These are phyloP conservation scores for Pseudochaenichthys georgianus DNA, from an alignment of 2,797 vertebrate genomes.

Conservation along the genomic window DNA sequence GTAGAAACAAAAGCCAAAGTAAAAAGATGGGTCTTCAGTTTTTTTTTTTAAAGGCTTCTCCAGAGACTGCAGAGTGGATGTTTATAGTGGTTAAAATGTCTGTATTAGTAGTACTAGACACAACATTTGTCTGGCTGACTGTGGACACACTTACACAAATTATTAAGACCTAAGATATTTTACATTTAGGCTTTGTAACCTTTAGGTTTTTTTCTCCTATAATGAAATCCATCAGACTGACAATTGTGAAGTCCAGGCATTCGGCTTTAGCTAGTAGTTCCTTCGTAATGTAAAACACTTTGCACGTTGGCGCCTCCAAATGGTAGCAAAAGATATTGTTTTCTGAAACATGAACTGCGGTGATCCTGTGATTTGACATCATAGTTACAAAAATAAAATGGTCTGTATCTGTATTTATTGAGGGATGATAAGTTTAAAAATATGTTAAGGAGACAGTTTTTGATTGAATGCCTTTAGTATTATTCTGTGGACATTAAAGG, in stretches of 20 bases:
- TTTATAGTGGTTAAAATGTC: too few species aligned
- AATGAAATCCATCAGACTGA: not conserved
- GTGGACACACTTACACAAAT: not conserved
- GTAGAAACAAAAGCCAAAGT: too few species aligned
- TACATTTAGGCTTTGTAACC: not conserved
- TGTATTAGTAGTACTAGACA: not conserved
- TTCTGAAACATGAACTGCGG: not conserved
- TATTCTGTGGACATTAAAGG: not conserved
- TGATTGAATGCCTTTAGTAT: not conserved
- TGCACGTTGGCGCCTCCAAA: not conserved
- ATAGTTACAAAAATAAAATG: not conserved
- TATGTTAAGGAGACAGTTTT: not conserved
- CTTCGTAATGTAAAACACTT: not conserved
- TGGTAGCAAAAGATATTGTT: not conserved
- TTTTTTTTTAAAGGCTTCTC: too few species aligned
- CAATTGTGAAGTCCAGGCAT: not conserved
- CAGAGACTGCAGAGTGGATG: too few species aligned
- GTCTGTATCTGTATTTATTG: not conserved
- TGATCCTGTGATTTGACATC: constrained; percentile 3
- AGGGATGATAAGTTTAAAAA: not conserved
- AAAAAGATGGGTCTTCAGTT: too few species aligned
- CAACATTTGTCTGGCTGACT: not conserved
- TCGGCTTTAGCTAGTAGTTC: not conserved
- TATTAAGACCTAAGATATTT: not conserved
- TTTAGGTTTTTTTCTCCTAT: not conserved